A percentile compares a stretch with the other conserved stretches of the same genome.
These are phyloP conservation scores for Drosophila virilis DNA, from an alignment of 1,140 invertebrate species.

Conservation along the genomic window DNA sequence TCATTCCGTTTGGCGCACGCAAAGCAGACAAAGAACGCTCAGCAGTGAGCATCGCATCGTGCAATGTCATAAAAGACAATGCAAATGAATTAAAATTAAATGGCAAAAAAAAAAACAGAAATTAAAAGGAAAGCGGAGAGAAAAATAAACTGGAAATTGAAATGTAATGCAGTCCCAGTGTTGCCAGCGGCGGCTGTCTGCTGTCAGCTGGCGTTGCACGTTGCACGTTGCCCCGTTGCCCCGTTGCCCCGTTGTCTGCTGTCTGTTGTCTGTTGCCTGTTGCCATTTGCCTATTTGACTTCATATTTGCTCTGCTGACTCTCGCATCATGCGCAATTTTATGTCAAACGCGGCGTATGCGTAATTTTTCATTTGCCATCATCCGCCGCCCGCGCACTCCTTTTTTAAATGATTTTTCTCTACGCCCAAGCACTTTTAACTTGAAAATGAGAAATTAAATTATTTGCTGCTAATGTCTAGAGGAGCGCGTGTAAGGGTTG, in stretches of 20 bases:
- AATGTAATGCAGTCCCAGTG: constrained; percentile 66
- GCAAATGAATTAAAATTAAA: constrained; percentile 82
- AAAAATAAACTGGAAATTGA: constrained; percentile 63
- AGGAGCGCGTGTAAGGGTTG: constrained; percentile 20
- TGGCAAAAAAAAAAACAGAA: constrained; percentile 53
- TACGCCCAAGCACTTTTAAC: constrained; percentile 16
- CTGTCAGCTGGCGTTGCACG: constrained; percentile 45
- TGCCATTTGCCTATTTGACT: constrained; percentile 24
- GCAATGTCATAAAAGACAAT: constrained; percentile 66
- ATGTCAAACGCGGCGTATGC: constrained; percentile 76
- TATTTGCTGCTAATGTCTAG: constrained; percentile 77
- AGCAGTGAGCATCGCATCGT: background rate
- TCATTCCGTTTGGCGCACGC: constrained; percentile 67
- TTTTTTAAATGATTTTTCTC: constrained; percentile 61
- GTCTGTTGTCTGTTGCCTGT: constrained; percentile 22
- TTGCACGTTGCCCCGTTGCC: constrained; percentile 12
- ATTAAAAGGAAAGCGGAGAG: background rate
- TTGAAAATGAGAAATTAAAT: constrained; percentile 80
- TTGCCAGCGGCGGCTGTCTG: constrained; percentile 44
- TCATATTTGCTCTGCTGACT: constrained; percentile 35
- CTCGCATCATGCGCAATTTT: constrained; percentile 59
- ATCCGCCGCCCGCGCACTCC: constrained; percentile 13
- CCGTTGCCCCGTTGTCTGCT: background rate
- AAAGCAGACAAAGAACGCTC: constrained; percentile 36
- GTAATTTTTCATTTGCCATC: constrained; percentile 61